Evolutionary conservation across 1,140 invertebrate genomes (phyloP), one percentile per base, ranked within the genome.

Genomic region (Asbolus verrucosus): DNA sequence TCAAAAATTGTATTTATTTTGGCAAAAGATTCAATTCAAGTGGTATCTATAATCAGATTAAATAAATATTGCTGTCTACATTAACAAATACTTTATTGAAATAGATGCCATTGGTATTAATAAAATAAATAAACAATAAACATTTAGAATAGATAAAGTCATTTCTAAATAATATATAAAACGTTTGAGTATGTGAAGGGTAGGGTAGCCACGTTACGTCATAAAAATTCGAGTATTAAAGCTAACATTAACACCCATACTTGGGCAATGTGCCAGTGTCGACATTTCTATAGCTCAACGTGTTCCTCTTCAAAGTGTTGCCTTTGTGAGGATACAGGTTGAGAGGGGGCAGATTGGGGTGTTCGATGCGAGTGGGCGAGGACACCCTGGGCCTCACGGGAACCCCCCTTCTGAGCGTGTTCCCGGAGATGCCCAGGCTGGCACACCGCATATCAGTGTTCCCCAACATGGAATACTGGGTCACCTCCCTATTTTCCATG

Each of bases 351-450:
- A 93, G 81, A 80, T 93, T 93, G 0, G 91, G 91, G 75, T 92
- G 87, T 76, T 93, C 92, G 72, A 93, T 92, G 70, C 90, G 85
- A 0, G 91, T 92, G 0, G 92, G 91, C 0, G 91, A 91, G 6
- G 91, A 92, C 0, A 93, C 91, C 9, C 88, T 81, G 0, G 86
- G 86, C 61, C 81, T 73, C 13, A 76, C 61, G 6, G 70, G 67
- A 13, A 65, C 0, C 82, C 83, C 13, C 84, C 80, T 74, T 79
- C 79, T 73, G 59, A 76, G 46, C 81, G 1, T 83, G 81, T 72
- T 71, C 6, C 46, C 63, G 15, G 41, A 69, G 21, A 67, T 65
- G 11, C 66, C 73, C 21, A 78, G 66, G 60, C 74, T 78, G 14
- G 76, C 71, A 65, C 79, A 81, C 15, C 79, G 61, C 80, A 81